Evolutionary conservation across 1,140 invertebrate species (phyloP).

Genomic region (Chrysoperla carnea): DNA sequence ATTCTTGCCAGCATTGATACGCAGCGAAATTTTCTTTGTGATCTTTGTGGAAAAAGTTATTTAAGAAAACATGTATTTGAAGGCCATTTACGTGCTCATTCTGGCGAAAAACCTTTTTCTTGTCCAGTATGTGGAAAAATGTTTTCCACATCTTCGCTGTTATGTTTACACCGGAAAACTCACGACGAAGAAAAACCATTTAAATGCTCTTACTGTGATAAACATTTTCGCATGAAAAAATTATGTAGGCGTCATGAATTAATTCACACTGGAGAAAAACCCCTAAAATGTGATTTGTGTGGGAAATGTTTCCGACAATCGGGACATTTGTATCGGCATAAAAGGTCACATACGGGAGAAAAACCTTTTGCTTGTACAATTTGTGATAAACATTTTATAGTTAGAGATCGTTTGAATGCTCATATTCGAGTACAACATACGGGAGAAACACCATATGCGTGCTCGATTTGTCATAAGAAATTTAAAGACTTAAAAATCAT

Average conservation of each 20-base stretch:
- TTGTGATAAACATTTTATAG: conserved; percentile 5
- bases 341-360: conserved; percentile 8
- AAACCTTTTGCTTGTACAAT: conserved; percentile 4
- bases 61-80: background rate
- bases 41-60: conserved; percentile 2
- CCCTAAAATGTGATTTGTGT: conserved; percentile 48
- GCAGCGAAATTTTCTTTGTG: background rate
- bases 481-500: background rate
- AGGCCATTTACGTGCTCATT: background rate
- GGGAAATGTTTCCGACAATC: conserved; percentile 36
- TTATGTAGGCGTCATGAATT: conserved; percentile 27
- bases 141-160: background rate
- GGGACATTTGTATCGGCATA: conserved; percentile 10
- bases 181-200: conserved; percentile 8
- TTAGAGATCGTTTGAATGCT: background rate
- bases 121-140: background rate
- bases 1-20: background rate
- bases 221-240: conserved; percentile 2
- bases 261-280: conserved; percentile 42
- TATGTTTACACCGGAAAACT: background rate
- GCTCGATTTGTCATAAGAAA: conserved; percentile 1
- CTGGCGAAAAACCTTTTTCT: conserved; percentile 3
- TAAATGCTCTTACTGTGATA: conserved; percentile 7
- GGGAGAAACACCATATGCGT: conserved; percentile 3
- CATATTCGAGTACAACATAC: conserved; percentile 4